A percentile compares a stretch with the other conserved stretches of the same genome.
Evolutionary conservation across 2,888 invertebrate species (phyloP).

Genomic region (Phragmatobia fuliginosa): DNA sequence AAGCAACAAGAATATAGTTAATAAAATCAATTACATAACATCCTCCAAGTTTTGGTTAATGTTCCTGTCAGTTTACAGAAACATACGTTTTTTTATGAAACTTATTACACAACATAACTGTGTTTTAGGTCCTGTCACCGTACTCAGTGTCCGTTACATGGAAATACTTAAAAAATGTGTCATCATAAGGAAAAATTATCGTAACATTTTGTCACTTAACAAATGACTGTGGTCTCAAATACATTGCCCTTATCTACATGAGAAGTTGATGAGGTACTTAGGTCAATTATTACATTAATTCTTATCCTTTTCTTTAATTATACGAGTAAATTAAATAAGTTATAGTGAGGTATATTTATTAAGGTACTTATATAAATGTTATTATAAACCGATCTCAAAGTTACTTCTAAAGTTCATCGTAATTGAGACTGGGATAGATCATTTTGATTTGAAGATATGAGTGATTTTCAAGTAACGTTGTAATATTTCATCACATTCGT

Average conservation of each 20-base stretch:
- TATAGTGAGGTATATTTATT: not conserved
- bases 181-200: conserved; percentile 41
- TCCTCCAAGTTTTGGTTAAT: not conserved
- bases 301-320: not conserved
- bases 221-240: conserved; percentile 29
- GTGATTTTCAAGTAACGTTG: too few species aligned
- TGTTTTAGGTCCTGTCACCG: conserved; percentile 13
- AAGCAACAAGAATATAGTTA: not conserved
- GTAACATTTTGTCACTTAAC: conserved; percentile 32
- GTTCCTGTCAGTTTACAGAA: not conserved
- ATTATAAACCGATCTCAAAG: not conserved
- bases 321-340: not conserved
- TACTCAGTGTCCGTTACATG: conserved; percentile 23
- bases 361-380: not conserved
- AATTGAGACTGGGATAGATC: too few species aligned
- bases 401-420: too few species aligned
- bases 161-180: conserved; percentile 39
- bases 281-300: conserved; percentile 1
- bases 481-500: not conserved
- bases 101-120: conserved; percentile 14
- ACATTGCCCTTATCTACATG: not conserved
- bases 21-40: not conserved
- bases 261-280: conserved; percentile 3
- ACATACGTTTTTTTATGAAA: not conserved
- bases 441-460: too few species aligned